Evolutionary conservation across 2,888 invertebrate species (phyloP), one percentile per base, ranked within the genome.

Genomic region (Elegia similella): DNA sequence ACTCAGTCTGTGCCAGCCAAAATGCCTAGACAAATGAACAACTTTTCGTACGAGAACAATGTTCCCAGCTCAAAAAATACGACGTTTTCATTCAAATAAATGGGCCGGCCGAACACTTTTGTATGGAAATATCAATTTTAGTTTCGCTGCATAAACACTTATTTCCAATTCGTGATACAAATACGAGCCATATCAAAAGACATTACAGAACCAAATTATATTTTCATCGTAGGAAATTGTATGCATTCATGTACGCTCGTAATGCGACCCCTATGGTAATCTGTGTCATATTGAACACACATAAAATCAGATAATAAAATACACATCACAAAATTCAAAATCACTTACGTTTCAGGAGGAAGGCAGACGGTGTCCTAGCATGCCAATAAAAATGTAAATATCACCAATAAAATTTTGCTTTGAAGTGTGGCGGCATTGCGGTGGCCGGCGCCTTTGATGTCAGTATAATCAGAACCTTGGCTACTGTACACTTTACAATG

Each of bases 321-420:
- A 89, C 83, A 87, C 86, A 89, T 88, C 88, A 86, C 85, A 89
- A 90, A 90, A 91, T 91, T 87, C 88, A 88, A 89, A 91, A 90
- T 90, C 91, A 91, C 91, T 90, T 91, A 90, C 88, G 90, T 88
- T 83, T 86, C 83, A 85, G 83, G 80, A 75, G 80, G 76, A 73
- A 76, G 75, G 76, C 88, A 81, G 80, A 78, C 82, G 83, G 85
- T 88, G 88, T 87, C 88, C 88, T 88, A 82, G 85, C 81, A 80
- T 79, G 79, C 84, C 88, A 91, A 91, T 91, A 91, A 89, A 91
- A 87, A 91, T 90, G 91, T 89, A 88, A 91, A 91, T 91, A 75
- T 71, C 76, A 72, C 78, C 84, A 86, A 90, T 90, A 89, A 88
- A 87, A 88, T 84, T 84, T 86, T 87, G 86, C 87, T 89, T 86